phyloP scores from a whole-genome alignment of 2,113 vertebrate genomes.

The Scopus umbretta region DNA sequence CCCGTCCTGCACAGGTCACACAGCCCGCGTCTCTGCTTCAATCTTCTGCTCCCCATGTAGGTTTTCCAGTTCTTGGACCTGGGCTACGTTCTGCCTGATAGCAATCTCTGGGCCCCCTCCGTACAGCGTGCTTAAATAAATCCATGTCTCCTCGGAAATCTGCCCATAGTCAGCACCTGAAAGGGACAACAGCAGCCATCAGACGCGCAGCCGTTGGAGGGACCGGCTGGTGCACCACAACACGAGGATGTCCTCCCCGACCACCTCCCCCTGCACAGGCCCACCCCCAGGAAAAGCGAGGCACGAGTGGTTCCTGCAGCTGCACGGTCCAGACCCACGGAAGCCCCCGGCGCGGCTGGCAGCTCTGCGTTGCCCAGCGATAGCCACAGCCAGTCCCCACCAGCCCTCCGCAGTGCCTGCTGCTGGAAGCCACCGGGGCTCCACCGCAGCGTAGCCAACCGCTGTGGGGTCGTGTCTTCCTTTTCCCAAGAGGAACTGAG shows the following conservation, averaged over 20 bases:
- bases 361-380: neutral
- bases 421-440: neutral
- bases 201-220: rapidly evolving
- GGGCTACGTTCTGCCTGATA: constrained; percentile 85
- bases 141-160: constrained; percentile 97
- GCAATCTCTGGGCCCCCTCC: constrained; percentile 92
- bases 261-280: neutral
- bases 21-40: constrained; percentile 89
- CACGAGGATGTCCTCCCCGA: neutral
- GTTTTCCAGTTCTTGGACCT: constrained; percentile 74
- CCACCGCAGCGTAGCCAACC: rapidly evolving
- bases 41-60: constrained; percentile 92
- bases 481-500: neutral
- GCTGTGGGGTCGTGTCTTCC: neutral
- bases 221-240: neutral
- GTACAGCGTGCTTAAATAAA: constrained; percentile 86
- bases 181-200: neutral
- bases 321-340: rapidly evolving
- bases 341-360: neutral
- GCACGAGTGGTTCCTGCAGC: neutral
- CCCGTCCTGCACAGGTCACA: constrained; percentile 60
- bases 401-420: neutral
- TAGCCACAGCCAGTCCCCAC: neutral
- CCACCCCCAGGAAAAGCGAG: neutral
- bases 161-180: constrained; percentile 96